A percentile compares a stretch with the other conserved stretches of the same genome.
phyloP scores from a whole-genome alignment of 2,888 invertebrate species.

The Lordiphosa andalusiaca region DNA sequence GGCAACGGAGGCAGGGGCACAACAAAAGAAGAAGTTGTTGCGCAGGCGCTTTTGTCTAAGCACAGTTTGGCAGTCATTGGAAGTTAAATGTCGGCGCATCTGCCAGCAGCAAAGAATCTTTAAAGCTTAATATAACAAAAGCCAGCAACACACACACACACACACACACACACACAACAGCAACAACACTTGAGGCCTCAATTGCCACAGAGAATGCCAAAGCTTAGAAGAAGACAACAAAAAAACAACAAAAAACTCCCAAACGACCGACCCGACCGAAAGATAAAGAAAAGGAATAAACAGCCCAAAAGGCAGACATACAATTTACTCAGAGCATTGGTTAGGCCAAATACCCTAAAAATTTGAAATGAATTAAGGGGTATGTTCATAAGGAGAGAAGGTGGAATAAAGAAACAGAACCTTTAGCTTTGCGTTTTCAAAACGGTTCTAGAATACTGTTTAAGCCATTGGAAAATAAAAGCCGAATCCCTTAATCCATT shows the following conservation, averaged over 20 bases:
- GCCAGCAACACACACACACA: constrained; percentile 7
- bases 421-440: no score
- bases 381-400: no score
- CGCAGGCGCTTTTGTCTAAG: constrained; percentile 19
- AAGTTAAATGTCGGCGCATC: constrained; percentile 29
- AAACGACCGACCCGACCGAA: constrained; percentile 5
- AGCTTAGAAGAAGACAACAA: constrained; percentile 30
- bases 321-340: no score
- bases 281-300: constrained; percentile 1
- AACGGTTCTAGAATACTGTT: no score
- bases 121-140: constrained; percentile 16
- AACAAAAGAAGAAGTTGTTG: constrained; percentile 15
- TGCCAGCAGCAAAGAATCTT: constrained; percentile 26
- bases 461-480: no score
- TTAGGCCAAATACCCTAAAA: no score
- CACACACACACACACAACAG: constrained; percentile 12
- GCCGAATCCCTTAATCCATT: no score
- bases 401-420: no score
- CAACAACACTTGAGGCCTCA: constrained; percentile 28
- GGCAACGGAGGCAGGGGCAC: constrained; percentile 6
- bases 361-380: no score
- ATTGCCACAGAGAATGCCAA: background rate
- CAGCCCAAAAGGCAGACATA: background rate
- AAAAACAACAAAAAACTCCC: background rate
- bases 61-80: constrained; percentile 26